Percentiles rank a stretch among this genome's conserved stretches.
Evolutionary conservation across 2,797 vertebrate species (phyloP).

Genomic region (Oreochromis grahami): DNA sequence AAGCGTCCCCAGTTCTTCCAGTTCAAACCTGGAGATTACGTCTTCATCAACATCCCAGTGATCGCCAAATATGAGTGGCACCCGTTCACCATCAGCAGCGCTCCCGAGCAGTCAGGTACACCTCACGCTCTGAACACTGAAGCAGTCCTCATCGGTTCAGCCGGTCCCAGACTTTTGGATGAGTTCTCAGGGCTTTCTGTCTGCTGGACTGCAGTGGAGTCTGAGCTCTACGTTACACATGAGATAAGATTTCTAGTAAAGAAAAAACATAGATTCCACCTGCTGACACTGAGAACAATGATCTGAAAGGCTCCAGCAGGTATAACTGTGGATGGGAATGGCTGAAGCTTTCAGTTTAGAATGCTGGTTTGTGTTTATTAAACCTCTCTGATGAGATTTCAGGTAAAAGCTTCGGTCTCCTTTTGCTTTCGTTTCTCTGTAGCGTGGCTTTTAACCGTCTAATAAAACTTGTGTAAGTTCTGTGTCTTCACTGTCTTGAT

Average conservation of each 20-base stretch:
- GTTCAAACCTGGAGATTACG: constrained; percentile 87
- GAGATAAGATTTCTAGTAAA: not conserved
- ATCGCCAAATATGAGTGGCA: constrained; percentile 91
- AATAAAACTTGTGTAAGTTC: not conserved
- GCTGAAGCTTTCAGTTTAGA: not conserved
- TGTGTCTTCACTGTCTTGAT: not conserved
- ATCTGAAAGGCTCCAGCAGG: not conserved
- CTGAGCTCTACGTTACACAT: not conserved
- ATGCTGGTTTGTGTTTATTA: not conserved
- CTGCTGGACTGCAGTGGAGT: not conserved
- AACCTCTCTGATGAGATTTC: not conserved
- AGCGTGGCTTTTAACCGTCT: not conserved
- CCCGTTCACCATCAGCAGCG: constrained; percentile 92
- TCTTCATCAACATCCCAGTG: constrained; percentile 87
- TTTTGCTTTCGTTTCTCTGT: not conserved
- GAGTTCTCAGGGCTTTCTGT: not conserved
- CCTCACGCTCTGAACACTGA: not conserved
- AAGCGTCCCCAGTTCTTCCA: constrained; percentile 82
- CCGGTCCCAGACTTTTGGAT: not conserved
- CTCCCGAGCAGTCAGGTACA: constrained; percentile 86
- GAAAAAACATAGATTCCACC: not conserved
- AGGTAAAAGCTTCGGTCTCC: not conserved
- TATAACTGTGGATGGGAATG: not conserved
- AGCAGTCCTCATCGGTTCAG: not conserved
- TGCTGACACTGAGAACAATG: not conserved